Percentiles rank a stretch among this genome's conserved stretches.
These are phyloP conservation scores for Philonicus albiceps DNA, from an alignment of 2,888 invertebrate species.

Conservation along the genomic window DNA sequence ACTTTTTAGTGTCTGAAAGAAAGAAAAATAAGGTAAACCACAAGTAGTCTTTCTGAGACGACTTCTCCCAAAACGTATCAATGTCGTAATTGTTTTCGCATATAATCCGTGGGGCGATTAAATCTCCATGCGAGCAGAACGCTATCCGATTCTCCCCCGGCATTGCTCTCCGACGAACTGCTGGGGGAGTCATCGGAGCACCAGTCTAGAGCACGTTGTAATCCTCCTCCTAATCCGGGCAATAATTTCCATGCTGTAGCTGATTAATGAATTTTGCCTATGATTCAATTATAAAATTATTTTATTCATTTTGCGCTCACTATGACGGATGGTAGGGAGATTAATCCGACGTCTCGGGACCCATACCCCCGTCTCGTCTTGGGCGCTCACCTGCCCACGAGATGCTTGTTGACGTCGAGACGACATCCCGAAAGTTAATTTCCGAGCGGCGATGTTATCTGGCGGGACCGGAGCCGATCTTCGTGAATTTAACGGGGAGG, in stretches of 20 bases:
- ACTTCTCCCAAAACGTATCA: neutral
- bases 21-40: neutral
- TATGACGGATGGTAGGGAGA: conserved; percentile 23
- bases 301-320: conserved; percentile 28
- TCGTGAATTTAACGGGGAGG: conserved; percentile 27
- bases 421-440: conserved; percentile 36
- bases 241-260: conserved; percentile 9
- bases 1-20: no score
- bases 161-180: neutral
- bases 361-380: neutral
- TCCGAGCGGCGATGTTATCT: conserved; percentile 38
- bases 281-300: conserved; percentile 40
- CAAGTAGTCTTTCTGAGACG: neutral
- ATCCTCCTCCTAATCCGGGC: conserved; percentile 1
- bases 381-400: conserved; percentile 5
- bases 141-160: neutral
- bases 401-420: conserved; percentile 10
- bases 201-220: neutral
- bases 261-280: conserved; percentile 35
- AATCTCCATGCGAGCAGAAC: neutral
- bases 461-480: conserved; percentile 1
- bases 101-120: neutral
- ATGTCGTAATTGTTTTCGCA: neutral
- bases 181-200: neutral
- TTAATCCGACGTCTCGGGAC: neutral